Evolutionary conservation across 2,113 vertebrate species (phyloP).

Genomic region (Stictonetta naevosa): DNA sequence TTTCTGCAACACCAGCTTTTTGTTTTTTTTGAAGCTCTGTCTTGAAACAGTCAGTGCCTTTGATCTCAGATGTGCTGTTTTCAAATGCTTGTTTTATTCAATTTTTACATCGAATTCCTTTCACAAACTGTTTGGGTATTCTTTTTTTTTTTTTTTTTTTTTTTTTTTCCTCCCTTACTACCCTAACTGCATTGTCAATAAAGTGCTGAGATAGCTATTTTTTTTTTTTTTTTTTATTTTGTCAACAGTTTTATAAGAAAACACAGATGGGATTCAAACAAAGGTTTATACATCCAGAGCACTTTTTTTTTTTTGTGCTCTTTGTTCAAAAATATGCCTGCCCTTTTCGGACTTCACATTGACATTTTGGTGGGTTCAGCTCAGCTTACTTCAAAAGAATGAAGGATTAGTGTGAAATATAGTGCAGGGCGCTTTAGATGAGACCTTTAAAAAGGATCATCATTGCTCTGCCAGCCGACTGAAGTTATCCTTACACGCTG

Average conservation of each 20-base stretch:
- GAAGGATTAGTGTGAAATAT: not conserved
- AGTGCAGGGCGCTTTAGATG: not conserved
- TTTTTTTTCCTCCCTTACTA: not conserved
- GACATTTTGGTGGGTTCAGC: conserved; percentile 9
- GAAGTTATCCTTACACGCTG: not conserved
- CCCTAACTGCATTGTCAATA: not conserved
- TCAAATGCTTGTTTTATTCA: no score
- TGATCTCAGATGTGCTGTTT: not conserved
- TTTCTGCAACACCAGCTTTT: not conserved
- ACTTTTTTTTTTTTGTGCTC: not conserved
- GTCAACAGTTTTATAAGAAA: not conserved
- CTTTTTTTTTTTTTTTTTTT: not conserved
- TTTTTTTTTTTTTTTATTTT: not conserved
- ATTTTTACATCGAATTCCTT: no score
- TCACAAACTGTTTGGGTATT: no score
- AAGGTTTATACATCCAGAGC: not conserved
- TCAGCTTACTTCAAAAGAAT: not conserved
- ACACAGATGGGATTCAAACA: not conserved
- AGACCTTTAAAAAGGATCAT: conserved; percentile 22
- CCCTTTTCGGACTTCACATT: not conserved
- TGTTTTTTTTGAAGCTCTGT: not conserved
- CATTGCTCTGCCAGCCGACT: not conserved
- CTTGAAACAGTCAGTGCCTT: not conserved
- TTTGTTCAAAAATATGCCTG: not conserved
- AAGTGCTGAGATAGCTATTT: not conserved